phyloP scores from a whole-genome alignment of 2,797 vertebrate genomes.

The Chloroceryle inda region DNA sequence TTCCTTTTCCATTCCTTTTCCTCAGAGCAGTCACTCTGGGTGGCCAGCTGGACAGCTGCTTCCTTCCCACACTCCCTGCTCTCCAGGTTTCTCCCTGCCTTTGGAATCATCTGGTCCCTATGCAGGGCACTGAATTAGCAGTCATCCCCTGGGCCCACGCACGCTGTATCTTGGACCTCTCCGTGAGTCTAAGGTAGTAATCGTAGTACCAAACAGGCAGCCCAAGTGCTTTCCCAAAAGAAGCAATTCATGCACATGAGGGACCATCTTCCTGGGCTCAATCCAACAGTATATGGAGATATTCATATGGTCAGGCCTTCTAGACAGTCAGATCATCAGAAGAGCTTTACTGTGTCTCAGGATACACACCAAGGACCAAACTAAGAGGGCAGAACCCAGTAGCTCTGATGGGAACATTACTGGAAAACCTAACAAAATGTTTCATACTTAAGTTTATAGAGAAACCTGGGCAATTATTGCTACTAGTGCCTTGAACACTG shows the following conservation, averaged over 20 bases:
- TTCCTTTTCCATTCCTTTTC: not conserved
- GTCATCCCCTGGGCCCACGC: not conserved
- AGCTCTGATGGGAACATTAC: not conserved
- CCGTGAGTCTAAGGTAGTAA: not conserved
- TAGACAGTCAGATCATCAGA: not conserved
- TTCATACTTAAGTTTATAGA: not conserved
- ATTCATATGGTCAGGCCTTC: not conserved
- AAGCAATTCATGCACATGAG: not conserved
- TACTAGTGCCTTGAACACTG: not conserved
- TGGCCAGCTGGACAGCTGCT: not conserved
- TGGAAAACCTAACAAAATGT: accelerated
- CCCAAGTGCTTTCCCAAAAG: not conserved
- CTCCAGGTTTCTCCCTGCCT: not conserved
- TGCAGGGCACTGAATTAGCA: not conserved
- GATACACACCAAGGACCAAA: not conserved
- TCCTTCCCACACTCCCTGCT: not conserved
- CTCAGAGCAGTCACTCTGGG: not conserved
- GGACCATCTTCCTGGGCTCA: not conserved
- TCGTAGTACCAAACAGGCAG: not conserved
- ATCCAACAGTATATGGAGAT: not conserved
- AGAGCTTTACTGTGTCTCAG: not conserved
- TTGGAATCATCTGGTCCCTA: not conserved
- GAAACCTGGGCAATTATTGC: not conserved
- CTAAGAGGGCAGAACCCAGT: not conserved
- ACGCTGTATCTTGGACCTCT: not conserved